phyloP scores from a whole-genome alignment of 2,797 vertebrate genomes.

The Phaenicophaeus curvirostris region DNA sequence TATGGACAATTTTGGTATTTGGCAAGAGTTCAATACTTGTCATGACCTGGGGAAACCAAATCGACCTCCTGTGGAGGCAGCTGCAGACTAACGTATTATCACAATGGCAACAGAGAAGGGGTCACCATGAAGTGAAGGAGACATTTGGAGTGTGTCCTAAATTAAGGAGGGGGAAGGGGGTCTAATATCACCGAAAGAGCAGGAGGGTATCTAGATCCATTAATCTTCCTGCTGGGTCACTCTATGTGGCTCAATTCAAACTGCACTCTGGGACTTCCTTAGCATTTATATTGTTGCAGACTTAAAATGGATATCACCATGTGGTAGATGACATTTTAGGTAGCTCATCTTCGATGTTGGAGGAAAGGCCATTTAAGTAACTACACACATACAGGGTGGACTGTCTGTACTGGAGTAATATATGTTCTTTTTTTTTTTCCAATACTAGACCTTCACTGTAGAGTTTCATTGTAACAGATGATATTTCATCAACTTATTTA shows the following conservation, averaged over 20 bases:
- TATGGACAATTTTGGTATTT: background rate
- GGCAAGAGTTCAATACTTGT: background rate
- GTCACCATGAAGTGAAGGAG: background rate
- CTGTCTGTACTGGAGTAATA: background rate
- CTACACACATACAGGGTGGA: background rate
- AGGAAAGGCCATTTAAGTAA: constrained; percentile 18
- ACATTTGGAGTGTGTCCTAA: constrained; percentile 11
- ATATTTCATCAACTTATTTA: background rate
- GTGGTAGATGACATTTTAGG: constrained; percentile 56
- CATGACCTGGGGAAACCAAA: background rate
- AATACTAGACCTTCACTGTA: background rate
- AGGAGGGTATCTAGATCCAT: constrained; percentile 35
- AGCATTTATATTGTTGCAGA: constrained; percentile 60
- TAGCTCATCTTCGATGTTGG: background rate
- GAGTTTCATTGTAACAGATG: background rate
- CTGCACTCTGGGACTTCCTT: constrained; percentile 39
- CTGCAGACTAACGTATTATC: no score
- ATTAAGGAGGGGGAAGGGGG: background rate
- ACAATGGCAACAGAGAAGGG: no score
- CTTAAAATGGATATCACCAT: constrained; percentile 52
- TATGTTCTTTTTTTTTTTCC: background rate
- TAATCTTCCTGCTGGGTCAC: constrained; percentile 57
- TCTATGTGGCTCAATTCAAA: constrained; percentile 44
- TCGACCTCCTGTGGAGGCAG: background rate
- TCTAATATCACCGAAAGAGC: constrained; percentile 27